Base-by-base conservation (phyloP, 2,888 invertebrate species). In the Anoplius nigerrimus region DNA sequence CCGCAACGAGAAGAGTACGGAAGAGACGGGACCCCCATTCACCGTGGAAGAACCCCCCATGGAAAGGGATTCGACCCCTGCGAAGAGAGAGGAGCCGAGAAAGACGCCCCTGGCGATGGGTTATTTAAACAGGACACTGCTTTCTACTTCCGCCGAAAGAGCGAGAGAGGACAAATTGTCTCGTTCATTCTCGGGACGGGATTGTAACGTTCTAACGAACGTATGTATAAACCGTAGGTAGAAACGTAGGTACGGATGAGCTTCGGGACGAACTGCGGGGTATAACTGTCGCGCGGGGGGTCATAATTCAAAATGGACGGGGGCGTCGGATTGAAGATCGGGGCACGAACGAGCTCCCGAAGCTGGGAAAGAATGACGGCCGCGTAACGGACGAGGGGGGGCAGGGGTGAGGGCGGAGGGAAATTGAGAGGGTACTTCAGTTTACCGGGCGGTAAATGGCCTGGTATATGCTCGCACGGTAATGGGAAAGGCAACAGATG, bases 401-500 rank as follows among this genome's bases (percentile, higher is more conserved):
- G 74, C 57, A 67, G 58, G 22, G 15, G 60, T 53, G 24, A 53
- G 55, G 48, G 52, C 27, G 42, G 60, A 48, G 62, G 53, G 54
- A 46, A 24, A 57, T 11, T 21, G 67, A 34, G 56, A 62, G 65
- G 55, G 42, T 63, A 67, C 56, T 62, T 58, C 62, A 63, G 73
- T 67, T 66, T 71, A 65, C 22, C 67, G 59, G 34, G 55, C 68
- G 69, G 62, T 60, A 62, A 73, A 68, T 60, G 61, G 64, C 56
- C 69, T 55, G 52, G 65, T 67, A 55, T 34, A 72, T 70, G 68
- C 72, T 69, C 58, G 74, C 69, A 61, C 65, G 71, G 72, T 80
- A 81, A 81, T 75, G 73, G 77, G 72, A 71, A 73, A 75, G 81
- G 81, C 80, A 84, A 84, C 84, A 84, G 84, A 84, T 84, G 83